Evolutionary conservation across 2,888 invertebrate genomes (phyloP), one percentile per base, ranked within the genome.

Genomic region (Macropis europaea): DNA sequence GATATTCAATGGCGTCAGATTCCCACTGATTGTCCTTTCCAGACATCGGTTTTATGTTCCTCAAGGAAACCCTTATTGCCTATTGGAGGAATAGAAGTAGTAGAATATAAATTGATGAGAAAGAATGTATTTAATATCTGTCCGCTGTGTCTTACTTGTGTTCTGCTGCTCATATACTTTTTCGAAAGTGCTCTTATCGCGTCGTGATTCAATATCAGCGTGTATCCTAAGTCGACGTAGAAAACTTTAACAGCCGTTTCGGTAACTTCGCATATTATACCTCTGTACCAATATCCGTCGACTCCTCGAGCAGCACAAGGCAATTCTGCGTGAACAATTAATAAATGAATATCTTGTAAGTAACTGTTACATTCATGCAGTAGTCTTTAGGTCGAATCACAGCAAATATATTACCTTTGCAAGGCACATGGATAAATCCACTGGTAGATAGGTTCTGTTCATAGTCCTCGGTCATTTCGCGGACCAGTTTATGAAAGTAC

Each of bases 211-310:
- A 93, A 89, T 0, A 88, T 87, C 59, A 91, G 90, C 9, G 79
- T 84, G 56, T 89, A 90, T 34, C 96, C 96, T 82, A 89, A 90
- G 90, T 96, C 96, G 0, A 95, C 92, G 70, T 93, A 92, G 75
- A 90, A 89, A 26, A 95, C 92, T 45, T 91, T 90, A 22, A 93
- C 93, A 86, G 84, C 90, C 81, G 90, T 89, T 7, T 88, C 81
- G 0, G 90, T 90, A 2, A 92, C 84, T 36, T 88, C 91, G 2
- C 83, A 80, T 24, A 95, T 91, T 9, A 91, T 82, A 1, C 92
- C 95, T 59, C 95, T 95, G 43, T 84, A 78, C 72, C 88, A 90
- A 11, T 53, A 57, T 13, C 83, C 79, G 47, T 90, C 89, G 1
- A 83, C 73, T 50, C 86, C 88, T 70, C 87, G 85, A 0, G 91